Conservation (phyloP, 1,140 invertebrate genomes). For the Brachionus paranguensis region DNA sequence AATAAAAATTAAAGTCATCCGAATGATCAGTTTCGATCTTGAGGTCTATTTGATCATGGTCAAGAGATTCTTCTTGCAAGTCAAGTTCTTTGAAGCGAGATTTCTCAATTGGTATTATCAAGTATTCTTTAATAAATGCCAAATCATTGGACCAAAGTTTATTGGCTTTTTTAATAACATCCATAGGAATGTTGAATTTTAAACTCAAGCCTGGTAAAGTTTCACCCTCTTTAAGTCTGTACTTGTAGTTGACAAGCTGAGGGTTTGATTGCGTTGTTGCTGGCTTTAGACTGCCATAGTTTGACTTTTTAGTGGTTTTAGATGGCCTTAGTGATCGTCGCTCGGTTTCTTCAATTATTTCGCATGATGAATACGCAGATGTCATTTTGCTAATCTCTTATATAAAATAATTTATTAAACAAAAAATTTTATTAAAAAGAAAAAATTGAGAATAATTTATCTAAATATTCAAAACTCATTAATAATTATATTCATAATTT, state of each 20-base stretch:
- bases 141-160: conserved; percentile 28
- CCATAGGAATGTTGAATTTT: conserved; percentile 18
- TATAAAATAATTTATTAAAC: background rate
- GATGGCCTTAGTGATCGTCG: background rate
- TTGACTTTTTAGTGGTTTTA: conserved; percentile 19
- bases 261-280: background rate
- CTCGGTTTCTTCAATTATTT: background rate
- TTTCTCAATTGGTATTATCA: conserved; percentile 26
- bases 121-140: conserved; percentile 20
- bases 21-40: background rate
- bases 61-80: background rate
- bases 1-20: background rate
- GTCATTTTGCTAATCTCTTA: background rate
- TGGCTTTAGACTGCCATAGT: conserved; percentile 20
- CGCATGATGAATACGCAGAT: background rate
- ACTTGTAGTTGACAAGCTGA: background rate
- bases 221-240: conserved; percentile 14
- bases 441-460: background rate
- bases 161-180: conserved; percentile 13
- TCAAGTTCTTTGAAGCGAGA: background rate
- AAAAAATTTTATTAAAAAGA: background rate
- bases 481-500: background rate
- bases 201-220: conserved; percentile 26
- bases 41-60: background rate
- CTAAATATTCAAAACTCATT: background rate